Evolutionary conservation across 2,888 invertebrate species (phyloP).

Genomic region (Protophormia terraenovae): DNA sequence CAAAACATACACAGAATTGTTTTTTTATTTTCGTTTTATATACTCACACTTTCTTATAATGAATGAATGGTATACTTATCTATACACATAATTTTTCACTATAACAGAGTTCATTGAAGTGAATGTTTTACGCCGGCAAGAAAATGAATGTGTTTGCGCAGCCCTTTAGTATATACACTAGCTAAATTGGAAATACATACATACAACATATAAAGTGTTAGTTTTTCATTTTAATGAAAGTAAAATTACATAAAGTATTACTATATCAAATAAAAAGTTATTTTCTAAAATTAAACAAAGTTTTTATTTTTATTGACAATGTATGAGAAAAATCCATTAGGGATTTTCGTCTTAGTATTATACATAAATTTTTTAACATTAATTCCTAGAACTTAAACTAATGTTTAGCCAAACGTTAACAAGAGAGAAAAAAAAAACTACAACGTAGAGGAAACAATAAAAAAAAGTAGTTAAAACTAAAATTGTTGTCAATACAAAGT

Average conservation of each 20-base stretch:
- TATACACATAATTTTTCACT: no score
- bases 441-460: neutral
- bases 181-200: neutral
- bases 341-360: neutral
- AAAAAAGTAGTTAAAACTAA: neutral
- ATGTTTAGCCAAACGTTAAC: neutral
- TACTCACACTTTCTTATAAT: no score
- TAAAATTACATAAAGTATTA: neutral
- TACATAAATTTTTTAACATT: no score
- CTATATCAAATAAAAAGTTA: neutral
- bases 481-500: neutral
- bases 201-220: neutral
- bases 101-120: no score
- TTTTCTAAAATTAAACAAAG: neutral
- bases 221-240: neutral
- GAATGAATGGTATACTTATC: no score
- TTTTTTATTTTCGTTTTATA: no score
- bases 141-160: no score
- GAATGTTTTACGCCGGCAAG: no score
- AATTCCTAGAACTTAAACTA: no score
- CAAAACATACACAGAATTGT: no score
- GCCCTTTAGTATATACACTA: no score
- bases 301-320: constrained; percentile 16
- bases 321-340: constrained; percentile 51
- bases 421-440: neutral